Conservation (phyloP, 2,113 vertebrate species). For the Poecile atricapillus region DNA sequence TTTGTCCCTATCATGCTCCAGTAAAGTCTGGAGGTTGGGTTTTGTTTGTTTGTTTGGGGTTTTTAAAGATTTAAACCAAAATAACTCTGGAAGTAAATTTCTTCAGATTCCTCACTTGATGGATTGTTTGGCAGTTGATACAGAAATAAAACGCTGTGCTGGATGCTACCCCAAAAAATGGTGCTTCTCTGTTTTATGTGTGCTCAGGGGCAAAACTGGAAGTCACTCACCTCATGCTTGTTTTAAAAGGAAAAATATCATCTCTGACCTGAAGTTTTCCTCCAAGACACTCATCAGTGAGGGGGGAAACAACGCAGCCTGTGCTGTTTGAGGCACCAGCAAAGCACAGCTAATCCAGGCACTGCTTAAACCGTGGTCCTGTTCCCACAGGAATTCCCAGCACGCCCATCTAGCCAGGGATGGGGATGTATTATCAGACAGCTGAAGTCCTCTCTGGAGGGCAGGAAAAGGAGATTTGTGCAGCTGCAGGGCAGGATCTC, state of each 20-base stretch:
- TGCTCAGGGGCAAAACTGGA: background rate
- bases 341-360: background rate
- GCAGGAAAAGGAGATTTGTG: background rate
- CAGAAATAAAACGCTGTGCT: background rate
- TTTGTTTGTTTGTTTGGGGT: background rate
- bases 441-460: background rate
- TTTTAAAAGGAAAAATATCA: background rate
- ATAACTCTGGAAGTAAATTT: background rate
- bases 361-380: background rate
- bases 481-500: background rate
- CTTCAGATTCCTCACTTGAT: background rate
- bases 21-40: background rate
- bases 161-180: background rate
- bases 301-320: fast-evolving
- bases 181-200: background rate
- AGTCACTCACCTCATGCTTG: background rate
- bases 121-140: background rate
- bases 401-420: background rate
- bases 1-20: background rate
- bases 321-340: background rate
- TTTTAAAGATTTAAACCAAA: background rate
- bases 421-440: background rate
- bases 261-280: background rate
- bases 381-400: background rate
- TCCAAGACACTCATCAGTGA: background rate